Percentiles rank a stretch among this genome's conserved stretches.
These are phyloP conservation scores for Pavo muticus DNA, from an alignment of 2,113 vertebrate genomes.

Conservation along the genomic window DNA sequence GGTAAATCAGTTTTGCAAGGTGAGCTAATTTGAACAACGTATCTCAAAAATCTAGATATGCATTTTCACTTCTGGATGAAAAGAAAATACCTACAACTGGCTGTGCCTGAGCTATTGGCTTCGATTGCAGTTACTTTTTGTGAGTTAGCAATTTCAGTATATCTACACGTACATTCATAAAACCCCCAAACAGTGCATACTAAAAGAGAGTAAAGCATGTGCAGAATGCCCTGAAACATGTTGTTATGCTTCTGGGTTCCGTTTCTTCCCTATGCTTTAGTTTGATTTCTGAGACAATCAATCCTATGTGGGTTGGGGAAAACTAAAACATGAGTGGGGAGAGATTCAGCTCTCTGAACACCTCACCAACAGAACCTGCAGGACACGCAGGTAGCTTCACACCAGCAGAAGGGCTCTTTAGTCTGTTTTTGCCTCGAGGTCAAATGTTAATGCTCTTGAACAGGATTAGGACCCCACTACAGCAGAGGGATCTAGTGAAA, in stretches of 20 bases:
- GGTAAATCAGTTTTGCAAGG: not conserved
- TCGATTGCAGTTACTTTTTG: not conserved
- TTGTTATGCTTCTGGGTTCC: not conserved
- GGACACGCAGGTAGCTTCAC: fast-evolving
- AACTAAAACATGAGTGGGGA: not conserved
- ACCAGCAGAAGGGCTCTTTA: not conserved
- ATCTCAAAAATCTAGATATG: not conserved
- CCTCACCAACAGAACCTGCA: not conserved
- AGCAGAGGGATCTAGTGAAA: not conserved
- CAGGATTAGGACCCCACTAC: not conserved
- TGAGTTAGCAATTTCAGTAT: not conserved
- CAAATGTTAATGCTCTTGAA: not conserved
- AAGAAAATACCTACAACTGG: not conserved
- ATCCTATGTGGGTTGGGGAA: not conserved
- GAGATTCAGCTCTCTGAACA: not conserved
- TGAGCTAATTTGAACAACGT: not conserved
- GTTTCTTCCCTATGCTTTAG: not conserved
- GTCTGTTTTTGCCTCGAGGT: fast-evolving
- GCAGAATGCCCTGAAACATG: not conserved
- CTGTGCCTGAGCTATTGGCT: not conserved
- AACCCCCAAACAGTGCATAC: not conserved
- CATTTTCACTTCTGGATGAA: not conserved
- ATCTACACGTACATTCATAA: not conserved
- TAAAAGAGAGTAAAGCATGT: not conserved
- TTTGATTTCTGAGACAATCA: not conserved